Conservation (phyloP, 2,888 invertebrate genomes). For the Cosmopolites sordidus region DNA sequence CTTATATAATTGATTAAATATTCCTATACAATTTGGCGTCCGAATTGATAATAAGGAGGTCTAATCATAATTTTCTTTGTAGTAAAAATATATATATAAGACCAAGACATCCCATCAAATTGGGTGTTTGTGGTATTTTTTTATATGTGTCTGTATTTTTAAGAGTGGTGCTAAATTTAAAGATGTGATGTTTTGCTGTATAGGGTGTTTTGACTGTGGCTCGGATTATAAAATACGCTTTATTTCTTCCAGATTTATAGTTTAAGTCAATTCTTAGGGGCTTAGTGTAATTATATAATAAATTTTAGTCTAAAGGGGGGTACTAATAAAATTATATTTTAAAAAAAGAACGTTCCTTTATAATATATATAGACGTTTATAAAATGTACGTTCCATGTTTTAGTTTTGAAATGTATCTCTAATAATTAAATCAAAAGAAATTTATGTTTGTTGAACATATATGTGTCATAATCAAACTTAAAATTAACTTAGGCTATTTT, state of each 20-base stretch:
- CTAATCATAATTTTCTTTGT: neutral
- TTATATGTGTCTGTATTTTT: conserved; percentile 45
- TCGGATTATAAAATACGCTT: neutral
- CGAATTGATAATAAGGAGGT: too few species aligned
- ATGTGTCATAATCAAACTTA: too few species aligned
- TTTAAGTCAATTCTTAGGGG: neutral
- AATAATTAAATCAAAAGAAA: too few species aligned
- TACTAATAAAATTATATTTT: neutral
- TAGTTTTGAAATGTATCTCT: too few species aligned
- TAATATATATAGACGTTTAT: neutral
- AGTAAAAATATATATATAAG: neutral
- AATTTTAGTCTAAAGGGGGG: neutral
- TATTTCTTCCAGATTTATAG: conserved; percentile 1
- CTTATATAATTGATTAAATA: too few species aligned
- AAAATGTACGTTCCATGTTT: too few species aligned
- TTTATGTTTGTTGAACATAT: too few species aligned
- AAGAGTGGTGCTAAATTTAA: conserved; percentile 46
- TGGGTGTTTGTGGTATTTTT: conserved; percentile 28
- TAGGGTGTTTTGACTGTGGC: conserved; percentile 26
- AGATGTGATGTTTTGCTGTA: conserved; percentile 38
- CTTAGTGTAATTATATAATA: neutral
- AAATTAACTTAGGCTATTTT: too few species aligned
- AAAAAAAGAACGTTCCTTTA: neutral
- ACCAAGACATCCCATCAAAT: conserved; percentile 25
- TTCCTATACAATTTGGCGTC: too few species aligned